Evolutionary conservation across 2,797 vertebrate genomes (phyloP).

Genomic region (Pseudochirops cupreus): DNA sequence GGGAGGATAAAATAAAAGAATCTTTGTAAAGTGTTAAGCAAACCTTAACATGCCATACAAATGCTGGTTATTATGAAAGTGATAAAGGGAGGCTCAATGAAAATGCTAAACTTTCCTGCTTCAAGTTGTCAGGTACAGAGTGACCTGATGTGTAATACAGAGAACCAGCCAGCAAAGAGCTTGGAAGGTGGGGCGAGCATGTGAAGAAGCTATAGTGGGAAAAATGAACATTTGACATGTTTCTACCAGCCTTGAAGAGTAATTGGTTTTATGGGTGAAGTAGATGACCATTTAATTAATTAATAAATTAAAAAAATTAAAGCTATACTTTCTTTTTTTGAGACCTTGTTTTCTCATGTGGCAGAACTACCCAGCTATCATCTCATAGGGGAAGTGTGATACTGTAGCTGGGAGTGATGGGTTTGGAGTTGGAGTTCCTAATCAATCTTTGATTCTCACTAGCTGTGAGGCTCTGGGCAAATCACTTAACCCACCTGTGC

Average conservation of each 20-base stretch:
- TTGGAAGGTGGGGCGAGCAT: neutral
- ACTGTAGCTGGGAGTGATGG: constrained; percentile 21
- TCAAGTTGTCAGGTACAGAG: constrained; percentile 2
- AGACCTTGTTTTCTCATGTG: constrained; percentile 44
- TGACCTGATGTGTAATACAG: neutral
- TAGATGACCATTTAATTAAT: constrained; percentile 31
- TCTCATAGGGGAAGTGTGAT: constrained; percentile 49
- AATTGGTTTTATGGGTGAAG: constrained; percentile 56
- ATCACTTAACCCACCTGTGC: neutral
- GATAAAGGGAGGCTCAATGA: neutral
- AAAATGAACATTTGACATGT: neutral
- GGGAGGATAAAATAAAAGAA: neutral
- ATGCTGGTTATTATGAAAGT: neutral
- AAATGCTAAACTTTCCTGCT: neutral
- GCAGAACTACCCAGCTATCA: constrained; percentile 40
- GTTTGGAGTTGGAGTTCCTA: neutral
- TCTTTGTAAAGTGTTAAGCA: neutral
- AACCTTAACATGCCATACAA: neutral
- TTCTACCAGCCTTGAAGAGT: constrained; percentile 55
- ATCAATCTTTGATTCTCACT: neutral
- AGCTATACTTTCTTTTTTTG: constrained; percentile 53
- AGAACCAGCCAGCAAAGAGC: neutral
- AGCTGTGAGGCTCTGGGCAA: neutral
- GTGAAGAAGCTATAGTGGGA: neutral
- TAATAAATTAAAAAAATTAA: constrained; percentile 57